Evolutionary conservation across 2,888 invertebrate genomes (phyloP).

Genomic region (Graphium colonna): DNA sequence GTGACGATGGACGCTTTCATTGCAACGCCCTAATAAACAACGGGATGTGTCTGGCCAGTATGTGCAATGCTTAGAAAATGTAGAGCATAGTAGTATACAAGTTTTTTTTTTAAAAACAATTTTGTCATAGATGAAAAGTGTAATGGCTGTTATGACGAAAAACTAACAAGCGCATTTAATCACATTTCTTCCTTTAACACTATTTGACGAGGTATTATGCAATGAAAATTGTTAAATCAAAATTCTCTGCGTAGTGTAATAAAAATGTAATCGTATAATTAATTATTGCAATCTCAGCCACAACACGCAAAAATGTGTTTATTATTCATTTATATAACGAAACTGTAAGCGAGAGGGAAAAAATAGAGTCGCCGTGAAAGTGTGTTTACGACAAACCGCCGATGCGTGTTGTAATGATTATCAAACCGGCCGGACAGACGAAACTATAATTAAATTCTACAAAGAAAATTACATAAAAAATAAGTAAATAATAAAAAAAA

Average conservation of each 20-base stretch:
- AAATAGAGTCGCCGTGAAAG: slow-evolving; percentile 43
- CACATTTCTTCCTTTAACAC: too few species aligned
- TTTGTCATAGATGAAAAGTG: too few species aligned
- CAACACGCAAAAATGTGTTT: slow-evolving; percentile 1
- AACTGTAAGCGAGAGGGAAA: slow-evolving; percentile 5
- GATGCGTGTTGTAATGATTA: slow-evolving; percentile 61
- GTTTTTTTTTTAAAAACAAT: too few species aligned
- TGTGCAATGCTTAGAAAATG: not conserved
- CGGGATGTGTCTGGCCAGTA: slow-evolving; percentile 3
- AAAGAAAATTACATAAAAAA: slow-evolving; percentile 28
- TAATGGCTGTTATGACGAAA: too few species aligned
- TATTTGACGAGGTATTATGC: not conserved
- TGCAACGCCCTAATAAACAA: slow-evolving; percentile 19
- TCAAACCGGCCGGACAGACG: slow-evolving; percentile 45
- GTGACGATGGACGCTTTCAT: slow-evolving; percentile 6
- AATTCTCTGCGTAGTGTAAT: not conserved
- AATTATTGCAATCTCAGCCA: not conserved
- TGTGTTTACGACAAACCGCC: slow-evolving; percentile 45
- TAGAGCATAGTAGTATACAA: not conserved
- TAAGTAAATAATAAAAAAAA: slow-evolving; percentile 33
- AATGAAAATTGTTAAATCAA: not conserved
- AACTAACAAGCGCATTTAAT: too few species aligned
- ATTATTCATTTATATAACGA: slow-evolving; percentile 22
- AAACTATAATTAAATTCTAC: slow-evolving; percentile 36
- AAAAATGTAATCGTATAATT: not conserved